phyloP scores from a whole-genome alignment of 1,140 invertebrate species.

The Brachystomella parvula region DNA sequence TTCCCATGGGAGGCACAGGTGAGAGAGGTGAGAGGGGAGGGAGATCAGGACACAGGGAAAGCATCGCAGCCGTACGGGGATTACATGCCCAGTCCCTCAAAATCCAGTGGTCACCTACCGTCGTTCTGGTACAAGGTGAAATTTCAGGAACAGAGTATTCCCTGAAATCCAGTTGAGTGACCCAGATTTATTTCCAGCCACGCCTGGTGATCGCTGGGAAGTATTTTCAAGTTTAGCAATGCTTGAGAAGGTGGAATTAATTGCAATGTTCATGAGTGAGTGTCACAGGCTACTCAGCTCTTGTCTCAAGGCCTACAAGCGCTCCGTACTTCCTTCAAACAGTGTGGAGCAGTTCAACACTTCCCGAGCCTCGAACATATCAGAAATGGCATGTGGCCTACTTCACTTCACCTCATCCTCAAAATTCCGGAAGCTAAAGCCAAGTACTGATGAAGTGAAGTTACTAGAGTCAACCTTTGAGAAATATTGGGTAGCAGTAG shows the following conservation, averaged over 20 bases:
- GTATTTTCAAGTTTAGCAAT: background rate
- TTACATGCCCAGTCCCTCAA: background rate
- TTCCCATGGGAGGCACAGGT: too few species aligned
- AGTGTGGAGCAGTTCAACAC: too few species aligned
- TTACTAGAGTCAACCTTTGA: background rate
- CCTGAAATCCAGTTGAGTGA: too few species aligned
- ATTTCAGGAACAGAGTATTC: too few species aligned
- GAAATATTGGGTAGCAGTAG: constrained; percentile 24
- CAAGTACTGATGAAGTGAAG: background rate
- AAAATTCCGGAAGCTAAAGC: background rate
- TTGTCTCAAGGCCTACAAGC: background rate
- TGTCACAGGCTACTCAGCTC: background rate
- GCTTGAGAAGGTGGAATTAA: background rate
- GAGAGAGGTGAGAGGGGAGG: too few species aligned
- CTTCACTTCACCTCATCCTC: background rate
- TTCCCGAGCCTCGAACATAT: background rate
- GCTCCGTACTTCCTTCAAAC: too few species aligned
- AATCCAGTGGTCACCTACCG: background rate
- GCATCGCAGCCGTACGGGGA: too few species aligned
- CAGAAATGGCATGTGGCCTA: background rate
- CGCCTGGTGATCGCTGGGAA: background rate
- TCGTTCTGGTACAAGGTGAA: background rate
- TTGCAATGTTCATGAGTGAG: background rate
- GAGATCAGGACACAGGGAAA: too few species aligned
- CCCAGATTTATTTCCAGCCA: too few species aligned